A percentile compares a stretch with the other conserved stretches of the same genome.
These are phyloP conservation scores for Ptyas mucosa DNA, from an alignment of 2,113 vertebrate species.

Conservation along the genomic window DNA sequence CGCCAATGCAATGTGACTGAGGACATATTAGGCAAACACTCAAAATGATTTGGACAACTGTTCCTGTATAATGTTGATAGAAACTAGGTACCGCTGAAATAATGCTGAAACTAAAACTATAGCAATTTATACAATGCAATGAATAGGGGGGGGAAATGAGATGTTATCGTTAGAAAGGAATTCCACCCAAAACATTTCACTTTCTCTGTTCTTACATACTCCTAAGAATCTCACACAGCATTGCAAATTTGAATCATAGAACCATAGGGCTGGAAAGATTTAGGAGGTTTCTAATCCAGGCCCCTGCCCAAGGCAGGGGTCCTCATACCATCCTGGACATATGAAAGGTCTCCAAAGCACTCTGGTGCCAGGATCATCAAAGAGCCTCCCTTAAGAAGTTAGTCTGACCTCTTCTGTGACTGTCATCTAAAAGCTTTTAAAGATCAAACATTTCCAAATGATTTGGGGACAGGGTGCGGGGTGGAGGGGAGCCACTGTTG, in stretches of 20 bases:
- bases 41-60: neutral
- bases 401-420: neutral
- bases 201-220: neutral
- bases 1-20: neutral
- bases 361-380: neutral
- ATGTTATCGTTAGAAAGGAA: neutral
- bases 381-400: neutral
- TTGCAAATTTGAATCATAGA: neutral
- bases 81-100: neutral
- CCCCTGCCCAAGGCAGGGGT: neutral
- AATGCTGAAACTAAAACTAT: neutral
- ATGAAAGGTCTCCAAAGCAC: neutral
- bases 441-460: neutral
- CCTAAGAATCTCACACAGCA: neutral
- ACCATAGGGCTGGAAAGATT: neutral
- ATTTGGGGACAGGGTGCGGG: neutral
- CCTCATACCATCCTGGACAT: neutral
- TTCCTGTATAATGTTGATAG: neutral
- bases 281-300: neutral
- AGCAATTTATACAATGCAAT: neutral
- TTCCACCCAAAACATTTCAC: neutral
- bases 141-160: too few species aligned
- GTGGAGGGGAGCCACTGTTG: neutral
- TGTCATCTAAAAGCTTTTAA: neutral
- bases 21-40: neutral